Conservation (phyloP, 2,113 vertebrate species). For the Pelecanoides urinatrix region DNA sequence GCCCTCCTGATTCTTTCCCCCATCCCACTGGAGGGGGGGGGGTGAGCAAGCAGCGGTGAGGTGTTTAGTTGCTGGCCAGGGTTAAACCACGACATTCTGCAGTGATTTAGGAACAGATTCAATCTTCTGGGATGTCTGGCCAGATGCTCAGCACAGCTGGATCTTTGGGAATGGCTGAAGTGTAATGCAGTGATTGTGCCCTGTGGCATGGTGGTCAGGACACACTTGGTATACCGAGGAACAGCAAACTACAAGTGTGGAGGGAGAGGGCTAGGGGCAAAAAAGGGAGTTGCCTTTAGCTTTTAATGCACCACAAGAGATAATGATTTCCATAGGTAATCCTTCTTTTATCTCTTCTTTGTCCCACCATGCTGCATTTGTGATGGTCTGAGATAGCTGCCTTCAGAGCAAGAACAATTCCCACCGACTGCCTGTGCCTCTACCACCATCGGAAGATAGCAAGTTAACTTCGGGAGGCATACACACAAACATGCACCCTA, state of each 20-base stretch:
- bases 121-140: neutral
- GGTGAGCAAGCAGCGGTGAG: no score
- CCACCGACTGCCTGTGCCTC: rapidly evolving
- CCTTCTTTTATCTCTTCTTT: neutral
- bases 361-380: neutral
- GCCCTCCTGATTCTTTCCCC: no score
- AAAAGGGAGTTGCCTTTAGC: neutral
- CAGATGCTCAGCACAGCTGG: neutral
- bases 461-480: rapidly evolving
- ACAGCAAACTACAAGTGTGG: neutral
- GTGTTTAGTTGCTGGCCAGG: no score
- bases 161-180: neutral
- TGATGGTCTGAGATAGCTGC: neutral
- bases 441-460: neutral
- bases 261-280: neutral
- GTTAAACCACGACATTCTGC: neutral
- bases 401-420: neutral
- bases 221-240: neutral
- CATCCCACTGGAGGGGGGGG: no score
- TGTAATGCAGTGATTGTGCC: neutral
- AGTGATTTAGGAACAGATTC: neutral
- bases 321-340: neutral
- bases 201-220: neutral
- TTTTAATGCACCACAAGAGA: neutral
- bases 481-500: neutral